Conservation (phyloP, 2,113 vertebrate species). For the Rhinoptilus africanus region DNA sequence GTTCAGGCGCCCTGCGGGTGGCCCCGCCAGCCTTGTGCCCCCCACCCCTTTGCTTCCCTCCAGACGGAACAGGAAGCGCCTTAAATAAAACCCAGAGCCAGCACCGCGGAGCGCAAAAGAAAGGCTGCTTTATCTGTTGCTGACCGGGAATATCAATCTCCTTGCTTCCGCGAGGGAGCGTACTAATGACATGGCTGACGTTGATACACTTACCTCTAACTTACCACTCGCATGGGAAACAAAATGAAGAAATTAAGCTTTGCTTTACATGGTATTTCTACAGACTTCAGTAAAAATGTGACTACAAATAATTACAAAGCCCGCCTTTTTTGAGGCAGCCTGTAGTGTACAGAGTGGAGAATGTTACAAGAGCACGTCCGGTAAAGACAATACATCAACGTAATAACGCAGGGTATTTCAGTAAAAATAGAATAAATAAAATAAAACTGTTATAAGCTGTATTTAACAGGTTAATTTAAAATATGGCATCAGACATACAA, state of each 20-base stretch:
- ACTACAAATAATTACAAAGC: slow-evolving; percentile 78
- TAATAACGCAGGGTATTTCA: slow-evolving; percentile 82
- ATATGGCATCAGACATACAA: slow-evolving; percentile 80
- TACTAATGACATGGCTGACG: background rate
- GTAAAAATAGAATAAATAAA: slow-evolving; percentile 99
- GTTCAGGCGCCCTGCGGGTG: background rate
- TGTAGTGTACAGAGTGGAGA: slow-evolving; percentile 72
- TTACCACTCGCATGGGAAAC: slow-evolving; percentile 58
- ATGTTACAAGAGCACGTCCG: slow-evolving; percentile 65
- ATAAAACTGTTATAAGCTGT: slow-evolving; percentile 91
- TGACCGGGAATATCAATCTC: background rate
- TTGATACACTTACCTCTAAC: slow-evolving; percentile 23
- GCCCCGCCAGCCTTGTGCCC: background rate
- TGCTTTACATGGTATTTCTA: slow-evolving; percentile 70
- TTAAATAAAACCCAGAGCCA: slow-evolving; percentile 46
- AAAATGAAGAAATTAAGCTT: slow-evolving; percentile 63
- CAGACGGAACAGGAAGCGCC: background rate
- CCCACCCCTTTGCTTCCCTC: background rate
- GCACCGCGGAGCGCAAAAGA: slow-evolving; percentile 24
- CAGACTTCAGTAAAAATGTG: slow-evolving; percentile 75
- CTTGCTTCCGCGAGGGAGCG: slow-evolving; percentile 1
- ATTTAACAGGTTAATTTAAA: slow-evolving; percentile 81
- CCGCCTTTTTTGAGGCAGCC: slow-evolving; percentile 59
- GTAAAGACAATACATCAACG: slow-evolving; percentile 73
- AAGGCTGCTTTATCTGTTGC: background rate